Percentiles rank a stretch among this genome's conserved stretches.
Evolutionary conservation across 2,888 invertebrate species (phyloP).

Genomic region (Lathronympha strigana): DNA sequence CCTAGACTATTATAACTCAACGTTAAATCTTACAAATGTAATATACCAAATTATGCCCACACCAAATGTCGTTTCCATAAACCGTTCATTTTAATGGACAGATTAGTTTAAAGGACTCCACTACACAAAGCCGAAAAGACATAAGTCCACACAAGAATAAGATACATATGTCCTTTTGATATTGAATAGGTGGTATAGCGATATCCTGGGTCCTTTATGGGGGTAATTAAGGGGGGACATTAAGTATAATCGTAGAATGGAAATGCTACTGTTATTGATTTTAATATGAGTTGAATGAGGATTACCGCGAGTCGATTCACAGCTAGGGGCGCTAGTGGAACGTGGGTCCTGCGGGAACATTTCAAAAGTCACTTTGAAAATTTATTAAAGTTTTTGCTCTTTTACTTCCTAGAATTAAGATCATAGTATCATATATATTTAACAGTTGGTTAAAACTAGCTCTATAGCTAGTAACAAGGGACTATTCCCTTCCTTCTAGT

Average conservation of each 20-base stretch:
- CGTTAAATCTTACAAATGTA: not conserved
- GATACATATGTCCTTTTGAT: not conserved
- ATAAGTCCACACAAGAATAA: not conserved
- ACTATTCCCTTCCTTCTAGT: too few relatives aligned
- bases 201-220: not conserved
- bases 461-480: too few relatives aligned
- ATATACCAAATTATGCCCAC: not conserved
- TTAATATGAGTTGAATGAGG: slow-evolving; percentile 14
- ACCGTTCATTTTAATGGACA: not conserved
- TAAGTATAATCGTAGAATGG: slow-evolving; percentile 16
- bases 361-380: too few relatives aligned
- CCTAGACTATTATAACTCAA: not conserved
- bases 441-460: too few relatives aligned
- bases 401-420: too few relatives aligned
- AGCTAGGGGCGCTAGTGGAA: too few relatives aligned
- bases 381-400: too few relatives aligned
- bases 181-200: not conserved
- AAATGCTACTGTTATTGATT: slow-evolving; percentile 3
- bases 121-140: not conserved
- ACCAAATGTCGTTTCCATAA: slow-evolving; percentile 10
- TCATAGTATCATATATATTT: too few relatives aligned
- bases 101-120: not conserved
- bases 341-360: too few relatives aligned
- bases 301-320: too few relatives aligned
- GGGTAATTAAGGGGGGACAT: not conserved